A percentile compares a stretch with the other conserved stretches of the same genome.
Conservation (phyloP, 2,888 invertebrate genomes). For the Melieria crassipennis region DNA sequence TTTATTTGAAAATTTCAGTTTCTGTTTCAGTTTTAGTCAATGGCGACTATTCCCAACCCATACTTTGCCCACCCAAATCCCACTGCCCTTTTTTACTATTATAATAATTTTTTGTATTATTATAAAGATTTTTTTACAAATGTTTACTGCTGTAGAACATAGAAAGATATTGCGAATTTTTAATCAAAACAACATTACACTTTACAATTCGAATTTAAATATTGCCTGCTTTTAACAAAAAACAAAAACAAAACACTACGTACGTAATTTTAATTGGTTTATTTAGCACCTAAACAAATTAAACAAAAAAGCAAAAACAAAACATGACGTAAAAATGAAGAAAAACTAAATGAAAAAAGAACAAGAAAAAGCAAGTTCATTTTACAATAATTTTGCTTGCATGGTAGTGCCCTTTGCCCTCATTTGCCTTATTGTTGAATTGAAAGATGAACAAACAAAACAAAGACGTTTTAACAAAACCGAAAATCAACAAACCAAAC, state of each 20-base stretch:
- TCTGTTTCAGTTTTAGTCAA: not conserved
- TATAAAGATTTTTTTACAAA: not conserved
- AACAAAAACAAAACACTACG: slow-evolving; percentile 2
- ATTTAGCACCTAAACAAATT: not conserved
- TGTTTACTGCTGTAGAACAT: slow-evolving; percentile 17
- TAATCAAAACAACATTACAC: slow-evolving; percentile 16
- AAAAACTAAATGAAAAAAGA: not conserved
- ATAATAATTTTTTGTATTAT: not conserved
- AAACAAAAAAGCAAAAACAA: slow-evolving; percentile 15
- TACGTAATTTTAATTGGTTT: slow-evolving; percentile 2
- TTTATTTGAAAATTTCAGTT: slow-evolving; percentile 7
- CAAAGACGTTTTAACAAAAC: not conserved
- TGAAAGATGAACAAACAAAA: not conserved
- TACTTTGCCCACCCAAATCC: not conserved
- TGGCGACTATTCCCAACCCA: not conserved
- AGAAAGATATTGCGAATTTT: not conserved
- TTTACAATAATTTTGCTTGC: slow-evolving; percentile 29
- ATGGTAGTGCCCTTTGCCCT: slow-evolving; percentile 59
- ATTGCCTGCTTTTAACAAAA: slow-evolving; percentile 28
- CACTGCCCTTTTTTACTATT: not conserved
- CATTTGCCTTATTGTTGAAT: slow-evolving; percentile 55
- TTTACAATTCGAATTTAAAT: slow-evolving; percentile 30
- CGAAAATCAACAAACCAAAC: not conserved
- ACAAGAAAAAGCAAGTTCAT: slow-evolving; percentile 12
- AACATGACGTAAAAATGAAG: not conserved